Percentiles rank a stretch among this genome's conserved stretches.
phyloP scores from a whole-genome alignment of 2,113 vertebrate genomes.

The Phalacrocorax aristotelis region DNA sequence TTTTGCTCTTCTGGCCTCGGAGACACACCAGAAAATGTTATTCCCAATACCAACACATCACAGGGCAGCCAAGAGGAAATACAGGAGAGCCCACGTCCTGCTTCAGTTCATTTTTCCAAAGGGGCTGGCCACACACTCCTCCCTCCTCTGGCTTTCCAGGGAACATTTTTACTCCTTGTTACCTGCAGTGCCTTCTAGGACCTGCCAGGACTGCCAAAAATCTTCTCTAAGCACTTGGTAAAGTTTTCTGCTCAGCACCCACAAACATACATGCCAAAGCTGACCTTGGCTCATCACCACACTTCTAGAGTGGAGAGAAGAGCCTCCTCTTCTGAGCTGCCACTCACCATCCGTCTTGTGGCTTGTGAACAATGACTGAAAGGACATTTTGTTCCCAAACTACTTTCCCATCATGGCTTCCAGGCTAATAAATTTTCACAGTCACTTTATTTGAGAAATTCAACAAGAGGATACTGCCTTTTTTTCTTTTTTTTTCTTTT shows the following conservation, averaged over 20 bases:
- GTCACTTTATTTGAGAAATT: neutral
- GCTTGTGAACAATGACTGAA: neutral
- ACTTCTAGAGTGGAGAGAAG: neutral
- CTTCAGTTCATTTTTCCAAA: neutral
- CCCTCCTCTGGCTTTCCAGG: neutral
- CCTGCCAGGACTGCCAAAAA: neutral
- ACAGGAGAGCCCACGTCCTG: neutral
- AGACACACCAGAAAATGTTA: neutral
- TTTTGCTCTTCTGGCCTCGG: rapidly evolving
- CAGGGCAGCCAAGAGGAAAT: neutral
- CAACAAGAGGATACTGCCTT: neutral
- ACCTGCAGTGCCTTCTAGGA: neutral
- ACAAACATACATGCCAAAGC: rapidly evolving
- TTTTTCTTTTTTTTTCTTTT: neutral
- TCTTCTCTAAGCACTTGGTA: neutral
- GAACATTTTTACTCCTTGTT: neutral
- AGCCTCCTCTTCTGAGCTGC: neutral
- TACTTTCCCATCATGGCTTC: neutral
- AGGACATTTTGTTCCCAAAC: neutral
- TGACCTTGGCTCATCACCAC: neutral
- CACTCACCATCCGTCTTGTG: neutral
- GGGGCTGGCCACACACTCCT: neutral
- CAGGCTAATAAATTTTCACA: neutral
- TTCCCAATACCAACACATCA: rapidly evolving
- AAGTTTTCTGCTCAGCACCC: neutral